Conservation (phyloP, 1,140 invertebrate species). For the Drosophila rhopaloa region DNA sequence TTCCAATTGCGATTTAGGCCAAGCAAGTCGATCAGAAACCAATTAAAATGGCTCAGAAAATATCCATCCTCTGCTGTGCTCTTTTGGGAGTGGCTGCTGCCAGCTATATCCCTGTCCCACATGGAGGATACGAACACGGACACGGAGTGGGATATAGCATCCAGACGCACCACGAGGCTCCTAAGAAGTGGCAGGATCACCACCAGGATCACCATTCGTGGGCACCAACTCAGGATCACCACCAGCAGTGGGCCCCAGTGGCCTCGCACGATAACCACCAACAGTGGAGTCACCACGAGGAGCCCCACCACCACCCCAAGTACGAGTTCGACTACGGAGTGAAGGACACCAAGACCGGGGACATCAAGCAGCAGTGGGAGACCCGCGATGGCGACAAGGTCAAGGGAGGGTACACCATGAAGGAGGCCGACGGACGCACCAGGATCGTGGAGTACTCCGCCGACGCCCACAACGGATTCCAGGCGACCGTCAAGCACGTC, state of each 20-base stretch:
- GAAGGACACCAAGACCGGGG: constrained; percentile 89
- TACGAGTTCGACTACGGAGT: constrained; percentile 91
- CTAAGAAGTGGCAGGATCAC: constrained; percentile 62
- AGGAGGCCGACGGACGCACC: constrained; percentile 87
- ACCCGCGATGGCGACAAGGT: constrained; percentile 87
- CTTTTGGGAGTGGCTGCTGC: constrained; percentile 42
- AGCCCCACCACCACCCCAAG: constrained; percentile 85
- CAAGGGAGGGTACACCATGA: constrained; percentile 87
- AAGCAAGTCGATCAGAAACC: constrained; percentile 43
- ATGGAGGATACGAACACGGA: constrained; percentile 31
- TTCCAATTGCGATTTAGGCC: constrained; percentile 48
- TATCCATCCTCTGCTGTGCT: constrained; percentile 49
- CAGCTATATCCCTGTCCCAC: constrained; percentile 43
- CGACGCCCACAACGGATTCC: constrained; percentile 86
- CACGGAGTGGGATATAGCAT: constrained; percentile 56
- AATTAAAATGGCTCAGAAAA: constrained; percentile 46
- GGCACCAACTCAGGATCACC: constrained; percentile 14
- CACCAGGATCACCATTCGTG: constrained; percentile 39
- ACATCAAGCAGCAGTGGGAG: constrained; percentile 89
- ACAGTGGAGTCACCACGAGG: constrained; percentile 44
- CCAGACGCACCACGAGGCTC: constrained; percentile 64
- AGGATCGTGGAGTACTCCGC: constrained; percentile 87
- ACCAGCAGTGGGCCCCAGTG: constrained; percentile 43
- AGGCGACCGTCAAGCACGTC: constrained; percentile 86
- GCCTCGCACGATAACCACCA: constrained; percentile 11